Percentiles rank a stretch among this genome's conserved stretches.
Conservation (phyloP, 2,113 vertebrate genomes). For the Ochotona curzoniae region DNA sequence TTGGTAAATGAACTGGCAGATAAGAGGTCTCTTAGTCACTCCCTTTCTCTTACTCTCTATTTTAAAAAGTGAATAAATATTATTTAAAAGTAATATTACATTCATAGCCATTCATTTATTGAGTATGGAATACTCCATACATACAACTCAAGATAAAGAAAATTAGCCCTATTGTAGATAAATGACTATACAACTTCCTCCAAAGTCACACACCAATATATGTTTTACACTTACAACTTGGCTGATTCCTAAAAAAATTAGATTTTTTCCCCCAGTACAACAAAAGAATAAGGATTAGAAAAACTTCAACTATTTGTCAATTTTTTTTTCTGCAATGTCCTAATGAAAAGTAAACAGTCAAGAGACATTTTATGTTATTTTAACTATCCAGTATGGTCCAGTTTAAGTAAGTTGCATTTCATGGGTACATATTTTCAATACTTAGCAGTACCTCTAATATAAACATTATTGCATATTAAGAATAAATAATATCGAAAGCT, state of each 20-base stretch:
- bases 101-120: not conserved
- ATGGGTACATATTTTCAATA: not conserved
- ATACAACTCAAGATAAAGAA: not conserved
- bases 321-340: constrained; percentile 27
- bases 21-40: too few species aligned
- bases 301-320: not conserved
- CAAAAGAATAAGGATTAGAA: not conserved
- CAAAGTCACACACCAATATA: not conserved
- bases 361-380: not conserved
- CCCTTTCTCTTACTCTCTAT: too few species aligned
- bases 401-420: not conserved
- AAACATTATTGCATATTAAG: not conserved
- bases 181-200: not conserved
- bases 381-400: not conserved
- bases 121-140: not conserved
- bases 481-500: not conserved
- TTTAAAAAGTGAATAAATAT: too few species aligned
- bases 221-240: not conserved
- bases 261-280: not conserved
- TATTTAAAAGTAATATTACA: too few species aligned
- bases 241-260: constrained; percentile 5
- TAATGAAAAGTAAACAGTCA: not conserved
- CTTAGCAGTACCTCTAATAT: not conserved
- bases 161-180: not conserved
- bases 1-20: too few species aligned